These are phyloP conservation scores for Molothrus ater DNA, from an alignment of 2,797 vertebrate genomes.

Conservation along the genomic window DNA sequence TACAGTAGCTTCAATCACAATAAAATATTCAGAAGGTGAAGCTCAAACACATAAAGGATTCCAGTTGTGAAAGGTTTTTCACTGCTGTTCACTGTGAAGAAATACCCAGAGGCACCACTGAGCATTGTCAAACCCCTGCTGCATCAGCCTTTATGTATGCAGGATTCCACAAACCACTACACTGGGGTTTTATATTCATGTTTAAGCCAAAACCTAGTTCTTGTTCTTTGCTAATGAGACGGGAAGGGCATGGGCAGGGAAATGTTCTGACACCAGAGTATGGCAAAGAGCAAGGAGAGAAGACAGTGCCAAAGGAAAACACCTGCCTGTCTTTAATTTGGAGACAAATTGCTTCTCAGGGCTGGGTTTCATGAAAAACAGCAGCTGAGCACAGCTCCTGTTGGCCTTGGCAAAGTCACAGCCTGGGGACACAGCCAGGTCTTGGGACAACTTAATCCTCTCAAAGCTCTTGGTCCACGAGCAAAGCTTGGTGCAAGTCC, in stretches of 20 bases:
- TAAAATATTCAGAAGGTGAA: not conserved
- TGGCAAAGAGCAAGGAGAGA: not conserved
- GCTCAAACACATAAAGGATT: not conserved
- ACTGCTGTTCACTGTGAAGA: not conserved
- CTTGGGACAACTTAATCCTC: not conserved
- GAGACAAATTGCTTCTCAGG: not conserved
- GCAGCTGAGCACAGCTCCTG: not conserved
- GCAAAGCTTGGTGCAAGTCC: not conserved
- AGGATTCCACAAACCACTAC: not conserved
- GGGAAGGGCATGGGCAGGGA: not conserved
- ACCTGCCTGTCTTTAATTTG: not conserved
- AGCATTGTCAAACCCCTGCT: not conserved
- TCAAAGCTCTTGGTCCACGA: not conserved
- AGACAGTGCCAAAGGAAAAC: not conserved
- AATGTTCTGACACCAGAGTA: not conserved
- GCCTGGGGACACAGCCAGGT: not conserved
- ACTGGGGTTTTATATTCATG: not conserved
- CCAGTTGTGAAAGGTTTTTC: not conserved
- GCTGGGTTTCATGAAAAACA: not conserved
- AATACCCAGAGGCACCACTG: not conserved
- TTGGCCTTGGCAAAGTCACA: not conserved
- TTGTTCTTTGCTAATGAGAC: not conserved
- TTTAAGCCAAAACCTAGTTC: not conserved
- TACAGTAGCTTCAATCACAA: not conserved
- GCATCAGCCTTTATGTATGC: not conserved